Evolutionary conservation across 2,113 vertebrate genomes (phyloP).

Genomic region (Cichladusa arquata): DNA sequence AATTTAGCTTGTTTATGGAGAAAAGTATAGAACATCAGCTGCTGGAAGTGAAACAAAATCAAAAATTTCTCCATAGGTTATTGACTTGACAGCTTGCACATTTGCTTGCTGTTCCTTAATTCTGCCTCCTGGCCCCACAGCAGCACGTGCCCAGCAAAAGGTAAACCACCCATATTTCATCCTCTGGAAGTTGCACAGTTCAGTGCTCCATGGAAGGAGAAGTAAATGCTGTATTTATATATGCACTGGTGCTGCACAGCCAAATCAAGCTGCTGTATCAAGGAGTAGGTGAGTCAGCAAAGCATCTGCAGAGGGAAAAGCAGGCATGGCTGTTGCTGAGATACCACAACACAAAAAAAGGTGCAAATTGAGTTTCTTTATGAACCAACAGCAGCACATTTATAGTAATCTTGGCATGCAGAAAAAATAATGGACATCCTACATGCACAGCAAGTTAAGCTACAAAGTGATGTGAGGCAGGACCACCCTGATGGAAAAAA

Average conservation of each 20-base stretch:
- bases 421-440: background rate
- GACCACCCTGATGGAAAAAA: background rate
- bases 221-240: background rate
- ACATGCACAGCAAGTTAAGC: background rate
- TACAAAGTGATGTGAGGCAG: fast-evolving
- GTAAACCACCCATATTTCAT: background rate
- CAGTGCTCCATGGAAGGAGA: background rate
- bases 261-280: slow-evolving; percentile 20
- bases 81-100: background rate
- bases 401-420: background rate
- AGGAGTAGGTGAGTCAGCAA: slow-evolving; percentile 21
- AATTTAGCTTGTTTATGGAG: background rate
- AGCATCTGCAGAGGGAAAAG: slow-evolving; percentile 15
- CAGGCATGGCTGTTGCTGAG: slow-evolving; percentile 49
- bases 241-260: background rate
- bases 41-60: background rate
- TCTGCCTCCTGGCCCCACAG: background rate
- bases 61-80: background rate
- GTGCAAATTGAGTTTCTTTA: slow-evolving; percentile 29
- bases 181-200: background rate
- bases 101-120: background rate
- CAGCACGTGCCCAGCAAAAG: background rate
- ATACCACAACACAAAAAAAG: slow-evolving; percentile 29
- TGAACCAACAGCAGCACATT: background rate
- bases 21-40: background rate